A percentile compares a stretch with the other conserved stretches of the same genome.
Evolutionary conservation across 2,888 invertebrate species (phyloP).

Genomic region (Dynastes tityus): DNA sequence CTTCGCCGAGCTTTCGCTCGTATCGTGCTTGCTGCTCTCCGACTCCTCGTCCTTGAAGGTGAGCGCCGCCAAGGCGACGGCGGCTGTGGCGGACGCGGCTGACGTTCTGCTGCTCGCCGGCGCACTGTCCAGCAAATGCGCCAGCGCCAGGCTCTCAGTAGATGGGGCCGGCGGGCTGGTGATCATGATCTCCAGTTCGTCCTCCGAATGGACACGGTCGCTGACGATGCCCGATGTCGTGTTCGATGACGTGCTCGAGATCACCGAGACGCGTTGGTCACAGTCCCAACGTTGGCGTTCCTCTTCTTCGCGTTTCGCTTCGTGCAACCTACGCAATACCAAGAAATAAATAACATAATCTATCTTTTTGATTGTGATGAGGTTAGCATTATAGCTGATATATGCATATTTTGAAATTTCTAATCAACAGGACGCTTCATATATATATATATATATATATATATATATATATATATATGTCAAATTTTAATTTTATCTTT

Average conservation of each 20-base stretch:
- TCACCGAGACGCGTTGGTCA: constrained; percentile 74
- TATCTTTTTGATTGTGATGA: too few relatives aligned
- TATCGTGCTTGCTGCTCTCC: constrained; percentile 67
- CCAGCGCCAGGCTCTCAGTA: constrained; percentile 87
- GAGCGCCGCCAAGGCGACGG: constrained; percentile 70
- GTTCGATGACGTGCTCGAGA: constrained; percentile 95
- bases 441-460: too few relatives aligned
- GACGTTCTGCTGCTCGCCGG: constrained; percentile 75
- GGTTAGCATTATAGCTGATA: too few relatives aligned
- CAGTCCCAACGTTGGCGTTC: constrained; percentile 75
- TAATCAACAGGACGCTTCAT: too few relatives aligned
- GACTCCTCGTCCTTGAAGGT: constrained; percentile 67
- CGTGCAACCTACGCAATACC: constrained; percentile 73
- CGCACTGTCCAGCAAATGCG: constrained; percentile 81
- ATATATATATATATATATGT: too few relatives aligned
- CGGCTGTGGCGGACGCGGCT: constrained; percentile 71
- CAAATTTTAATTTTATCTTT: too few relatives aligned
- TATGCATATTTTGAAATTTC: too few relatives aligned
- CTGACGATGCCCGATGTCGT: constrained; percentile 97
- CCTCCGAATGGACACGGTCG: constrained; percentile 94
- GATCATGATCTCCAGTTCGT: constrained; percentile 92
- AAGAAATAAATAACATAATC: too few relatives aligned
- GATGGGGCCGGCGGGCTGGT: constrained; percentile 89
- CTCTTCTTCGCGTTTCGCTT: constrained; percentile 87
- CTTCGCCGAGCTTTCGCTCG: constrained; percentile 74